Conservation (phyloP, 2,113 vertebrate genomes). For the Sorex araneus region DNA sequence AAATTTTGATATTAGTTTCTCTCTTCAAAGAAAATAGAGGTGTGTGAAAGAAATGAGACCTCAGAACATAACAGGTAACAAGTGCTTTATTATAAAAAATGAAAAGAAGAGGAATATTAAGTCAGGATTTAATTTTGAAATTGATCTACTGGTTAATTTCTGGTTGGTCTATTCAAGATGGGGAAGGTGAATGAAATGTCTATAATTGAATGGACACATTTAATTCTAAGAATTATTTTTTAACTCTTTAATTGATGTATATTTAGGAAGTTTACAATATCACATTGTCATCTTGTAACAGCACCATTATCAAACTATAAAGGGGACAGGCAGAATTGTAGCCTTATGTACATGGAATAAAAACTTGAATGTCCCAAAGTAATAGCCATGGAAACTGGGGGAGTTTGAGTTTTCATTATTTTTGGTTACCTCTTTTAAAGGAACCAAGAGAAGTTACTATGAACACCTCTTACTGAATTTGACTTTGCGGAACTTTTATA, state of each 20-base stretch:
- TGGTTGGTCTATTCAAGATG: background rate
- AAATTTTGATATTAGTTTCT: background rate
- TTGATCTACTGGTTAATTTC: background rate
- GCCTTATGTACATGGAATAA: background rate
- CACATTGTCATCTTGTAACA: too few species aligned
- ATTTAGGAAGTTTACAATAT: background rate
- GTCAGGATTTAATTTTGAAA: background rate
- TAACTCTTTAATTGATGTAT: background rate
- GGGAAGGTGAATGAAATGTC: background rate
- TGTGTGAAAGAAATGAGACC: background rate
- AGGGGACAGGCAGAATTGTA: background rate
- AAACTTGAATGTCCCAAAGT: background rate
- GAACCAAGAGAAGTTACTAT: background rate
- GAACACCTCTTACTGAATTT: background rate
- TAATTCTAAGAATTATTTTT: too few species aligned
- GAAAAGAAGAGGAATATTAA: background rate
- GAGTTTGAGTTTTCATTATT: background rate
- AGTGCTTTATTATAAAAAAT: background rate
- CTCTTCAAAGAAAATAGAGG: background rate
- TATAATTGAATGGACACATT: too few species aligned
- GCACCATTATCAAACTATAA: background rate
- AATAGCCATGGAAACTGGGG: background rate
- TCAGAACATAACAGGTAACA: background rate
- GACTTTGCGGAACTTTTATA: background rate
- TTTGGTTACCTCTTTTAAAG: background rate